Evolutionary conservation across 2,888 invertebrate species (phyloP).

Genomic region (Plutella xylostella): DNA sequence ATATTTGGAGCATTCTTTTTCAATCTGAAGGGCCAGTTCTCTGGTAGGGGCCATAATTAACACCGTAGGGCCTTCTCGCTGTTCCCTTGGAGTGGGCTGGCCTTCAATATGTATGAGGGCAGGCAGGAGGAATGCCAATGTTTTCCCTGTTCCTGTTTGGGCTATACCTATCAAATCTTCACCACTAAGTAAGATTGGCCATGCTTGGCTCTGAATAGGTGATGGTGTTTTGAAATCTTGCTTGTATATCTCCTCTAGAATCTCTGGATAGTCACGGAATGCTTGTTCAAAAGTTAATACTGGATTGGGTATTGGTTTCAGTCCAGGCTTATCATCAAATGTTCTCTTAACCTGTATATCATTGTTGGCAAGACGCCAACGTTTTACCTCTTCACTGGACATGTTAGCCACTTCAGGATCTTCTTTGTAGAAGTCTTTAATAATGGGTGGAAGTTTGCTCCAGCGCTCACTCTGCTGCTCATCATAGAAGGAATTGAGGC

Average conservation of each 20-base stretch:
- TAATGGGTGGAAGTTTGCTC: conserved; percentile 74
- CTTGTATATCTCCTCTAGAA: conserved; percentile 82
- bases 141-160: conserved; percentile 95
- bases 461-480: conserved; percentile 69
- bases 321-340: conserved; percentile 62
- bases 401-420: conserved; percentile 76
- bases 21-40: conserved; percentile 93
- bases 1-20: conserved; percentile 91
- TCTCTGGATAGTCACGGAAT: conserved; percentile 84
- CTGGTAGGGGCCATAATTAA: conserved; percentile 93
- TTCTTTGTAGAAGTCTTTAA: conserved; percentile 88
- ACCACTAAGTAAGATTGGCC: conserved; percentile 93
- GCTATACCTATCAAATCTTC: conserved; percentile 97
- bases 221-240: conserved; percentile 86
- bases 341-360: conserved; percentile 80
- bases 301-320: conserved; percentile 78
- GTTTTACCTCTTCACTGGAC: conserved; percentile 70
- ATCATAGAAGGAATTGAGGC: conserved; percentile 65
- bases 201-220: conserved; percentile 93
- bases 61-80: conserved; percentile 86
- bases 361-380: conserved; percentile 75
- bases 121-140: conserved; percentile 92
- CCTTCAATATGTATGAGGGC: conserved; percentile 93
- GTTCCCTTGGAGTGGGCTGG: conserved; percentile 78
- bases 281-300: conserved; percentile 85